Evolutionary conservation across 2,888 invertebrate species (phyloP).

Genomic region (Listrodromus nycthemerus): DNA sequence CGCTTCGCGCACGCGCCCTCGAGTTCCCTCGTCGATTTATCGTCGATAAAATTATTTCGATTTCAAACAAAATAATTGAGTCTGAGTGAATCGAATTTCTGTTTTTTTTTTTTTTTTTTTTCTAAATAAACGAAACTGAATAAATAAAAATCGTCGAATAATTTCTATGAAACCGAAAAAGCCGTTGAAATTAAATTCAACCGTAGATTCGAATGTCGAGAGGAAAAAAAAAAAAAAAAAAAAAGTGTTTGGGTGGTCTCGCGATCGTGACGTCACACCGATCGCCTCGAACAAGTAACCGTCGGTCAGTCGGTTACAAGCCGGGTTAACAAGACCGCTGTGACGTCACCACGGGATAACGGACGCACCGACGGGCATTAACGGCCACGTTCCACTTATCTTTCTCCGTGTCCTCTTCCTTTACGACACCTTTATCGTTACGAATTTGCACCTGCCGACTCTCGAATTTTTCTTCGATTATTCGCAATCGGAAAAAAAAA

Average conservation of each 20-base stretch:
- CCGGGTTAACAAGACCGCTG: conserved; percentile 68
- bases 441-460: conserved; percentile 49
- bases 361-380: conserved; percentile 72
- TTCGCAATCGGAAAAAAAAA: too few species aligned
- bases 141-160: too few species aligned
- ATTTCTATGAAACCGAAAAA: not conserved
- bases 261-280: conserved; percentile 69
- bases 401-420: conserved; percentile 40
- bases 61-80: too few species aligned
- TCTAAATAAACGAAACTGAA: too few species aligned
- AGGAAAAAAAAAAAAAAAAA: conserved; percentile 11
- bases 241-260: conserved; percentile 65
- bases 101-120: too few species aligned
- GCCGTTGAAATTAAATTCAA: not conserved
- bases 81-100: too few species aligned
- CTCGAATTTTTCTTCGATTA: not conserved
- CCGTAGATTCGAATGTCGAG: too few species aligned
- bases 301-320: conserved; percentile 70
- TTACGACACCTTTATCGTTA: conserved; percentile 27
- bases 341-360: conserved; percentile 79
- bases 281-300: conserved; percentile 42
- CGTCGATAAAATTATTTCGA: not conserved
- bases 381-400: conserved; percentile 76
- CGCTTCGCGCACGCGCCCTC: not conserved
- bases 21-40: not conserved